phyloP scores from a whole-genome alignment of 1,140 invertebrate species.

The Eueides isabella region DNA sequence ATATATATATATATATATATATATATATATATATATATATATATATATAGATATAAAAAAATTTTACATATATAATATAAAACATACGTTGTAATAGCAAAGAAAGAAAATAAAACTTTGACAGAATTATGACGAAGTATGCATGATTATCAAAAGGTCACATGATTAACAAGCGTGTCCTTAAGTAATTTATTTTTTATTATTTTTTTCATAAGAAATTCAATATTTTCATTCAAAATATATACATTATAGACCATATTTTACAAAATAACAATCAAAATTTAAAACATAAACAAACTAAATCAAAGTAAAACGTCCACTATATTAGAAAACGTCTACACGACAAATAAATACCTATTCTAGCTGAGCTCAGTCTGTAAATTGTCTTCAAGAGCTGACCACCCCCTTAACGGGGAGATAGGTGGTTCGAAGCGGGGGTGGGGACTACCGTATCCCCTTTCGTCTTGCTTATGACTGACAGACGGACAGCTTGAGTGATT shows the following conservation, averaged over 20 bases:
- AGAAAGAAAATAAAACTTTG: not conserved
- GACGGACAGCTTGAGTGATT: constrained; percentile 81
- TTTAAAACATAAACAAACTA: constrained; percentile 14
- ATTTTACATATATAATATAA: no score
- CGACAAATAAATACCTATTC: constrained; percentile 43
- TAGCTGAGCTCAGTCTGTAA: constrained; percentile 61
- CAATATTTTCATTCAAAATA: no score
- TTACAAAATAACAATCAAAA: not conserved
- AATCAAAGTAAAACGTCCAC: constrained; percentile 31
- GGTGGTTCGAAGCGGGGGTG: constrained; percentile 46
- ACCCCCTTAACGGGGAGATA: constrained; percentile 44
- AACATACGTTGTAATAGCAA: not conserved
- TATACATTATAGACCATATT: no score
- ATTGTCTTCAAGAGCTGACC: constrained; percentile 81
- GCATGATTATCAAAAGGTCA: not conserved
- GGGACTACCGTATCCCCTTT: constrained; percentile 66
- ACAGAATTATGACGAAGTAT: constrained; percentile 10
- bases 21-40: no score
- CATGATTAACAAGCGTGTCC: not conserved
- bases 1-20: no score
- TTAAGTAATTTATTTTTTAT: not conserved
- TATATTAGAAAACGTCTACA: constrained; percentile 39
- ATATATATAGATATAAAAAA: no score
- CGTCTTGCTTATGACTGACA: constrained; percentile 82
- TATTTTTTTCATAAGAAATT: not conserved